Base-by-base conservation (phyloP, 1,140 invertebrate genomes). In the Cryptotermes secundus region DNA sequence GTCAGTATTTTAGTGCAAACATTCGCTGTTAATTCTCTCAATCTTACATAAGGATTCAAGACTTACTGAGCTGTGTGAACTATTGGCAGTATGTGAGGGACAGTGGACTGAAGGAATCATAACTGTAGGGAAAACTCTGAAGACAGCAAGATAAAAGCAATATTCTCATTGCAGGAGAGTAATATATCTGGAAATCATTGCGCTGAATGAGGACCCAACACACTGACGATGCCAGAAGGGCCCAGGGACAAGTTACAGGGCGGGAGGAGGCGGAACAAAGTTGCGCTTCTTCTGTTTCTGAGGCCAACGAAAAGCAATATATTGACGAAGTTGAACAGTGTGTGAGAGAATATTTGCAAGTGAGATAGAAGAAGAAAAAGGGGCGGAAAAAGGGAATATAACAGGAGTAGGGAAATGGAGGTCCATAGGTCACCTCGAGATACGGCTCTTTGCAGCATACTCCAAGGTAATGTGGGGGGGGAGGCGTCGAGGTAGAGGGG, bases 121-220 rank as follows among this genome's bases (percentile, higher is more conserved):
- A n/a, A 14, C 1, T 72, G 59, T 72, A 72, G 14, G 14, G 59
- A 31, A 9, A 72, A 59, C 6, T 59, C n/a, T 72, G 26, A 72
- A 72, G 59, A 31, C 9, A 14, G 59, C 59, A 72, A 72, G 59
- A 72, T 31, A 7, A n/a, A 19, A 49, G 38, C 16, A 4, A 49
- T 19, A 19, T 49, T 12, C 16, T 72, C 59, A 31, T 72, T 72
- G 59, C 14, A 72, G 7, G 53, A 26, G 59, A 4, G 7, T 31
- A 72, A 72, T 31, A 72, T 72, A 72, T 72, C 59, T 72, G 59
- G 31, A 72, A 72, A n/a, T 72, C 59, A 72, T 14, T 26, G 59
- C 1, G 1, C 7, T 6, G 59, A 72, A n/a, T 72, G 26, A 31
- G n/a, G 26, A 7, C 7, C 26, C 3, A n/a, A n/a, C 59, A n/a